Evolutionary conservation across 2,797 vertebrate species (phyloP).

Genomic region (Syngnathus acus): DNA sequence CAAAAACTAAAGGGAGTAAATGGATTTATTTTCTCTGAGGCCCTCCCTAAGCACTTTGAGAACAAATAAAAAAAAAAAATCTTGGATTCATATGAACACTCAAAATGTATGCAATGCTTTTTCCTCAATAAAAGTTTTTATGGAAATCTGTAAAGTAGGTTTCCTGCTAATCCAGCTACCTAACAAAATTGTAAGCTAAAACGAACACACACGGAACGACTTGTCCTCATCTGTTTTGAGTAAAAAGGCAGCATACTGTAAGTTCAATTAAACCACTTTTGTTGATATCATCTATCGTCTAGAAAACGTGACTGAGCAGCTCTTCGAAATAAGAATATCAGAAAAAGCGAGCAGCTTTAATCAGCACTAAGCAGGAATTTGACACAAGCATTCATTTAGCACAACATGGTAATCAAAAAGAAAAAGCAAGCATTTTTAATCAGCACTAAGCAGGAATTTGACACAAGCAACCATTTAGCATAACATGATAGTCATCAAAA

Average conservation of each 20-base stretch:
- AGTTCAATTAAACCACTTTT: neutral
- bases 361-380: neutral
- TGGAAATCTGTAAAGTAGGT: neutral
- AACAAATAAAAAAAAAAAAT: neutral
- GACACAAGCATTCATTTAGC: conserved; percentile 8
- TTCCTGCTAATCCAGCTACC: neutral
- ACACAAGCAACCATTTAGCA: conserved; percentile 10
- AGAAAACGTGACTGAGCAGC: neutral
- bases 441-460: neutral
- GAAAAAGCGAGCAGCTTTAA: neutral
- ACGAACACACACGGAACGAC: neutral
- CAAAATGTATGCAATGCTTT: neutral
- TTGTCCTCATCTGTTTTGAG: neutral
- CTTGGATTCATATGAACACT: neutral
- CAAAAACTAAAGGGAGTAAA: no score
- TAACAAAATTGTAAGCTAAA: neutral
- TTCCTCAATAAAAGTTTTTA: neutral
- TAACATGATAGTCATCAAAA: conserved; percentile 5
- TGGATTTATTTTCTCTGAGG: no score
- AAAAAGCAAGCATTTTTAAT: neutral
- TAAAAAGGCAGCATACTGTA: neutral
- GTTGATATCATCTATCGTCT: neutral
- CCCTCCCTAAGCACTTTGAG: neutral
- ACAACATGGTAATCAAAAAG: conserved; percentile 5
- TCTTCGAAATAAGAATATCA: neutral